Evolutionary conservation across 2,797 vertebrate species (phyloP).

Genomic region (Gambelia wislizenii): DNA sequence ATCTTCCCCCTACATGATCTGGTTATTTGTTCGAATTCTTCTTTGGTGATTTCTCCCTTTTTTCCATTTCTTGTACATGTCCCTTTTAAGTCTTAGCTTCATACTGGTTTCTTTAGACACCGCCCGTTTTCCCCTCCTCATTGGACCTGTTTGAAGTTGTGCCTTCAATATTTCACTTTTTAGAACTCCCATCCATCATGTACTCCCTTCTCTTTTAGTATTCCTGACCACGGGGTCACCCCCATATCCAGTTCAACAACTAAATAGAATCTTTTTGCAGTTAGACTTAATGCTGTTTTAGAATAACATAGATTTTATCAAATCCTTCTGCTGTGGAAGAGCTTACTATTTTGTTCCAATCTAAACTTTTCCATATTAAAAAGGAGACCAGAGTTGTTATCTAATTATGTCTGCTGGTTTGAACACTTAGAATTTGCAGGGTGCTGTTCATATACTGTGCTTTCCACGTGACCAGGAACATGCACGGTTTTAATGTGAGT

Average conservation of each 20-base stretch:
- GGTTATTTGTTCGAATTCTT: too few relatives aligned
- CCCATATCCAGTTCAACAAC: not conserved
- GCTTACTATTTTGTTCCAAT: conserved; percentile 13
- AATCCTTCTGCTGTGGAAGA: not conserved
- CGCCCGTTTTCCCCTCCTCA: too few relatives aligned
- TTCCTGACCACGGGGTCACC: too few relatives aligned
- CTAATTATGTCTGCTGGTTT: conserved; percentile 18
- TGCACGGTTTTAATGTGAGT: conserved; percentile 9
- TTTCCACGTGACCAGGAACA: conserved; percentile 17
- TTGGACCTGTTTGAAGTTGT: too few relatives aligned
- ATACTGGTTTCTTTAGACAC: too few relatives aligned
- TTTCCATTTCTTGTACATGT: too few relatives aligned
- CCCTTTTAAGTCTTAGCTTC: too few relatives aligned
- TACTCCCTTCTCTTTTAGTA: too few relatives aligned
- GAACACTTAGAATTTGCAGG: conserved; percentile 1
- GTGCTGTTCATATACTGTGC: conserved; percentile 10
- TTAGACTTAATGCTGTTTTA: conserved; percentile 1
- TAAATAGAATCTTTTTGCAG: not conserved
- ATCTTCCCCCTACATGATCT: too few relatives aligned
- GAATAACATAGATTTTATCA: not conserved
- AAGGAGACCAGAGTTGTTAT: not conserved
- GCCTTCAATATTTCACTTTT: too few relatives aligned
- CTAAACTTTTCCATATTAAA: conserved; percentile 40
- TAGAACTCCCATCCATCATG: too few relatives aligned
- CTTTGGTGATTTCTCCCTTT: too few relatives aligned